These are phyloP conservation scores for Enteromius treurensis DNA, from an alignment of 2,797 vertebrate genomes.

Conservation along the genomic window DNA sequence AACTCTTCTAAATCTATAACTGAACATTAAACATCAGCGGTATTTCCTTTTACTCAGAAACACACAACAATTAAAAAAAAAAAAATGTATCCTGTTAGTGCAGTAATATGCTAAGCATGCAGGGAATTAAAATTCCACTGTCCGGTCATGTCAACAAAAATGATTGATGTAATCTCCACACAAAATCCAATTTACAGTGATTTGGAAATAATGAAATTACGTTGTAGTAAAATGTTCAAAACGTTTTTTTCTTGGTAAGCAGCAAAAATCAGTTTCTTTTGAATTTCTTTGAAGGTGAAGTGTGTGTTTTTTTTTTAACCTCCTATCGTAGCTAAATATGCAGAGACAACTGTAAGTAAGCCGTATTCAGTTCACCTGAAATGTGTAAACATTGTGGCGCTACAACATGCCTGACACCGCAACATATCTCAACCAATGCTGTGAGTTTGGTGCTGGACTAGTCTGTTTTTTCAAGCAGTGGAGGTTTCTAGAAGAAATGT, in stretches of 20 bases:
- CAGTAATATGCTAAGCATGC: background rate
- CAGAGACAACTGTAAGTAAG: conserved; percentile 1
- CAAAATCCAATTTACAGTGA: background rate
- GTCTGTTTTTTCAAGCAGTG: conserved; percentile 60
- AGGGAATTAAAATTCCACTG: background rate
- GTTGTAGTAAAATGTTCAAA: background rate
- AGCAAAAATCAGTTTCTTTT: background rate
- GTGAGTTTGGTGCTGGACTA: background rate
- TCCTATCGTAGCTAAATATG: background rate
- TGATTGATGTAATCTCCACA: background rate
- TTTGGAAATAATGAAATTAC: background rate
- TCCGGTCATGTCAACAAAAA: background rate
- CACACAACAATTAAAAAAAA: background rate
- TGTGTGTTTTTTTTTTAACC: too few species aligned
- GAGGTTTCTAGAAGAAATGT: background rate
- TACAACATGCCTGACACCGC: background rate
- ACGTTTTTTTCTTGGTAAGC: background rate
- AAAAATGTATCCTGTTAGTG: background rate
- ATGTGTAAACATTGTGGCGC: conserved; percentile 17
- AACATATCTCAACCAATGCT: background rate
- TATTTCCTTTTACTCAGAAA: background rate
- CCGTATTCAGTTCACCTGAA: background rate
- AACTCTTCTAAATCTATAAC: background rate
- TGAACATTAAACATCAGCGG: background rate
- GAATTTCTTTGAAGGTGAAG: background rate